A percentile compares a stretch with the other conserved stretches of the same genome.
Conservation (phyloP, 2,888 invertebrate species). For the Oscheius myriophilus region DNA sequence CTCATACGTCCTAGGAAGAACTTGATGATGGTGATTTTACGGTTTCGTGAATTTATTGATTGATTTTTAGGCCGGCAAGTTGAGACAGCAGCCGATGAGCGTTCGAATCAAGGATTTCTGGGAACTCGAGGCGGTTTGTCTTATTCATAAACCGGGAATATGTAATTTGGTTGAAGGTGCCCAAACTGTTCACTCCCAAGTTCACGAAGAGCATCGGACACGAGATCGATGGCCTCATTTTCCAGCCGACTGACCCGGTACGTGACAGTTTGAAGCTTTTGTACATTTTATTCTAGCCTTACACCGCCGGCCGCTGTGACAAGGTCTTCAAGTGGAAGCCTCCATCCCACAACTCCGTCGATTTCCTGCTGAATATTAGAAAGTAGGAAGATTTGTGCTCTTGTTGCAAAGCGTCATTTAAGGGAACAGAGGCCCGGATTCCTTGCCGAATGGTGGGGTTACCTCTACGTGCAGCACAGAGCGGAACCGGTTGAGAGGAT, state of each 20-base stretch:
- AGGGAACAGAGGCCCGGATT: constrained; percentile 47
- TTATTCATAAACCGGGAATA: neutral
- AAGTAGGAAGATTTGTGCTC: constrained; percentile 69
- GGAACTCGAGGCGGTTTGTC: constrained; percentile 16
- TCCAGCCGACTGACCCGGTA: constrained; percentile 89
- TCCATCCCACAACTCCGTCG: constrained; percentile 89
- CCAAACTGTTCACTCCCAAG: constrained; percentile 76
- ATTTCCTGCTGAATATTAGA: constrained; percentile 87
- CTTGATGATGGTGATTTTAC: constrained; percentile 84
- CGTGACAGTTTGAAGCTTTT: constrained; percentile 49
- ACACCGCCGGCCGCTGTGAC: constrained; percentile 83
- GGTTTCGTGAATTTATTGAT: constrained; percentile 45
- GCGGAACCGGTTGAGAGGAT: constrained; percentile 80
- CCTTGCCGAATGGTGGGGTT: constrained; percentile 71
- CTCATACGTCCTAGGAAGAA: constrained; percentile 77
- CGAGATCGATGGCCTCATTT: constrained; percentile 96
- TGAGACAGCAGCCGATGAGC: constrained; percentile 55
- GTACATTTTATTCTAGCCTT: constrained; percentile 77
- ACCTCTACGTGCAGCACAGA: constrained; percentile 69
- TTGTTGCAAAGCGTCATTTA: neutral
- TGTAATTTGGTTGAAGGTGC: constrained; percentile 22
- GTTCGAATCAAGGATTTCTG: constrained; percentile 84
- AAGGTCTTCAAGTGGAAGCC: constrained; percentile 98
- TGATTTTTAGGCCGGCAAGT: constrained; percentile 35
- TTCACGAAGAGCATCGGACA: constrained; percentile 87